Conservation (phyloP, 2,113 vertebrate genomes). For the Holacanthus passer region DNA sequence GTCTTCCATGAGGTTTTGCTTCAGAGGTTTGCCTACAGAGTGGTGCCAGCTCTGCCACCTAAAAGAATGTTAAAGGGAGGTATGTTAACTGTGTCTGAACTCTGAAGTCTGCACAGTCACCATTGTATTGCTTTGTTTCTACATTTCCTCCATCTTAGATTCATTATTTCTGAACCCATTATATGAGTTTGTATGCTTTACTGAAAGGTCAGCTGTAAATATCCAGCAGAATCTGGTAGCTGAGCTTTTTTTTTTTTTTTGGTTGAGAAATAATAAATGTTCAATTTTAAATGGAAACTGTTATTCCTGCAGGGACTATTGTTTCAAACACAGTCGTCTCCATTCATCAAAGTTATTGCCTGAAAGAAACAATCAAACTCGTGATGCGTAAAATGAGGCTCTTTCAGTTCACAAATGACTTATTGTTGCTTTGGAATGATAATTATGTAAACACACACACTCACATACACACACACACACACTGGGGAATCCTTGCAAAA, state of each 20-base stretch:
- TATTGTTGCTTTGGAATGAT: conserved; percentile 36
- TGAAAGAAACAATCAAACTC: conserved; percentile 16
- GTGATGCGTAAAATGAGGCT: conserved; percentile 44
- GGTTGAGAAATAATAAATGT: neutral
- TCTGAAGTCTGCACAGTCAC: neutral
- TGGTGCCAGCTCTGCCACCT: conserved; percentile 94
- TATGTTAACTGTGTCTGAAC: conserved; percentile 63
- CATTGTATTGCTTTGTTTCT: neutral
- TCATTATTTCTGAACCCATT: neutral
- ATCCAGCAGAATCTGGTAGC: neutral
- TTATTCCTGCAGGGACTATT: conserved; percentile 4
- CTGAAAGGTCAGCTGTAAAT: conserved; percentile 6
- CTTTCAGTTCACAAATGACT: conserved; percentile 38
- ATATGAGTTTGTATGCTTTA: neutral
- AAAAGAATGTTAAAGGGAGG: conserved; percentile 96
- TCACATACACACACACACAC: neutral
- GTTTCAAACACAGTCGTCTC: conserved; percentile 17
- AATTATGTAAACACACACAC: conserved; percentile 30
- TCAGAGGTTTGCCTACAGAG: conserved; percentile 94
- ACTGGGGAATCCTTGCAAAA: neutral
- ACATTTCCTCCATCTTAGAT: neutral
- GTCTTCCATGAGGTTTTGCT: conserved; percentile 96
- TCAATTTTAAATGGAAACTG: neutral
- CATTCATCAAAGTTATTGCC: conserved; percentile 39
- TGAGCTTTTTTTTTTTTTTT: fast-evolving